phyloP scores from a whole-genome alignment of 2,113 vertebrate genomes.

The Malurus cyaneus region DNA sequence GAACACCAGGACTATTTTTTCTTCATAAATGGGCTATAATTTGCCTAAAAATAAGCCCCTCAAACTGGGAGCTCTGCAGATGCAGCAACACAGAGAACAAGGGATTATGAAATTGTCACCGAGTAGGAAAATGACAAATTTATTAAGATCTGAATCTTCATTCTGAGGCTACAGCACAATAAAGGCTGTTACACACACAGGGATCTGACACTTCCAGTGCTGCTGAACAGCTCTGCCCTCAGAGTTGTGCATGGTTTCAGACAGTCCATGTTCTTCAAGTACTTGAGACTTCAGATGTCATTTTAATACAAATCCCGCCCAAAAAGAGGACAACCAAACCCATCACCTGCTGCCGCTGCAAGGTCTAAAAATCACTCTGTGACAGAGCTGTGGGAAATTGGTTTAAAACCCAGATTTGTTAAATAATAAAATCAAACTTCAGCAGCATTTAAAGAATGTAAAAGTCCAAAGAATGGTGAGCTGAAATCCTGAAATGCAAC shows the following conservation, averaged over 20 bases:
- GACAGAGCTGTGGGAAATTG: background rate
- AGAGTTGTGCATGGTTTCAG: background rate
- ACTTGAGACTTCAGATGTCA: background rate
- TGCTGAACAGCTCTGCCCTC: background rate
- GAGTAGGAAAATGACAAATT: background rate
- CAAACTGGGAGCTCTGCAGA: background rate
- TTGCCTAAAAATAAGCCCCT: background rate
- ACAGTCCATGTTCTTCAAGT: background rate
- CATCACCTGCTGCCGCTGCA: background rate
- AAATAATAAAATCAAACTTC: background rate
- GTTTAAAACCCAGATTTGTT: background rate
- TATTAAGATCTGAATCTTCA: background rate
- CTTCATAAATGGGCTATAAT: background rate
- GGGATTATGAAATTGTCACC: background rate
- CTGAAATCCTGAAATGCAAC: background rate
- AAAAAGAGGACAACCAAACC: background rate
- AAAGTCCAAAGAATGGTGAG: background rate
- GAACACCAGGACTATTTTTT: background rate
- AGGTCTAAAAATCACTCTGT: background rate
- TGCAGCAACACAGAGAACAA: background rate
- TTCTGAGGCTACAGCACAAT: background rate
- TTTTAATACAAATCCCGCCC: conserved; percentile 19
- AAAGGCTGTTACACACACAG: background rate
- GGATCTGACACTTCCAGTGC: background rate
- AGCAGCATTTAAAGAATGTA: background rate